Percentiles rank a stretch among this genome's conserved stretches.
Conservation (phyloP, 2,888 invertebrate genomes). For the Melinopterus prodromus region DNA sequence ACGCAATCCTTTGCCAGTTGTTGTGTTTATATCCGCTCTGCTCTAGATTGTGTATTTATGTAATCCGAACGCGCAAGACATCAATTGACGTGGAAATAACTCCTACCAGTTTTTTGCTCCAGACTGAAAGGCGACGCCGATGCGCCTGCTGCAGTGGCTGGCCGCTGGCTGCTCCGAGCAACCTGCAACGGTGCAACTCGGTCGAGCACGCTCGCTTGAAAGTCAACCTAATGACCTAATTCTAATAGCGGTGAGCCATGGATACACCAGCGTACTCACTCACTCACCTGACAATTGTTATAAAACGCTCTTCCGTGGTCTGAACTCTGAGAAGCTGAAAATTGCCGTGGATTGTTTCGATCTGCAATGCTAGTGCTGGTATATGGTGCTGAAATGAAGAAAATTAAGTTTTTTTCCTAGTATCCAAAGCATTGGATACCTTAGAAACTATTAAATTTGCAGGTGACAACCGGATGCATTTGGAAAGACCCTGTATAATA, state of each 20-base stretch:
- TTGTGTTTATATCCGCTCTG: not conserved
- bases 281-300: not conserved
- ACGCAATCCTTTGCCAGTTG: not conserved
- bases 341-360: no score
- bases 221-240: not conserved
- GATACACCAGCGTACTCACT: not conserved
- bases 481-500: no score
- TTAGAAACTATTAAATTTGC: no score
- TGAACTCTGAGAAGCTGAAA: no score
- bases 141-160: not conserved
- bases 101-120: not conserved
- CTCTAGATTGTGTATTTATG: not conserved
- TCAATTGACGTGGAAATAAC: slow-evolving; percentile 4
- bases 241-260: not conserved
- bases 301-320: no score
- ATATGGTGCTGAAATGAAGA: no score
- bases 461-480: no score
- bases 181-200: not conserved
- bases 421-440: no score
- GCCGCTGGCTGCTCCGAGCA: not conserved
- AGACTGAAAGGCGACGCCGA: not conserved
- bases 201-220: not conserved
- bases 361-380: no score
- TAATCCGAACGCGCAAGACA: not conserved
- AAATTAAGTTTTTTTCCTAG: no score